Evolutionary conservation across 2,888 invertebrate genomes (phyloP).

Genomic region (Dasypogon diadema): DNA sequence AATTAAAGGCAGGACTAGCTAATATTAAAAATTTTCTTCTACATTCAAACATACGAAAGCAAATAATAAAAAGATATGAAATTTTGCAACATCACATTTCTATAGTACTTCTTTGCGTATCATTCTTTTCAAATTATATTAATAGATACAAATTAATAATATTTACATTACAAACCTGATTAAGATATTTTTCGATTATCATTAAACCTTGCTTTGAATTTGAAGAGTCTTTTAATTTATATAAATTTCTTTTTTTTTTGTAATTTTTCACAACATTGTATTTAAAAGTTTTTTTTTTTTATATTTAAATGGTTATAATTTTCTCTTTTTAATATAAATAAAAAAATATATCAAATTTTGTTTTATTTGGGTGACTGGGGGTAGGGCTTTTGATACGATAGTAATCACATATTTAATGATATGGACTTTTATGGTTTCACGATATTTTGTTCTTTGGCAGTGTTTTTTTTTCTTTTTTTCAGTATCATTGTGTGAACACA

Average conservation of each 20-base stretch:
- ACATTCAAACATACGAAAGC: too few relatives aligned
- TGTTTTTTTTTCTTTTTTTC: too few relatives aligned
- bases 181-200: background rate
- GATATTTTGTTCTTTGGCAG: too few relatives aligned
- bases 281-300: conserved; percentile 24
- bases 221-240: conserved; percentile 18
- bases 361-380: background rate
- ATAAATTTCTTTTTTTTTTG: conserved; percentile 16
- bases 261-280: conserved; percentile 15
- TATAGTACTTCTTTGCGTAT: conserved; percentile 31
- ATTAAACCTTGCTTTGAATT: background rate
- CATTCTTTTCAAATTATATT: conserved; percentile 2
- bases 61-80: conserved; percentile 10
- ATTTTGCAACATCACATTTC: conserved; percentile 48
- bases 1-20: too few relatives aligned
- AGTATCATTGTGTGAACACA: too few relatives aligned
- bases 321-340: conserved; percentile 45
- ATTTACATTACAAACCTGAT: conserved; percentile 5
- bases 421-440: too few relatives aligned
- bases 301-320: conserved; percentile 10
- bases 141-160: conserved; percentile 8
- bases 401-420: background rate
- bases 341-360: conserved; percentile 43
- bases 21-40: too few relatives aligned
- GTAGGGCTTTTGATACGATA: background rate